Percentiles rank a stretch among this genome's conserved stretches.
These are phyloP conservation scores for Agonopterix heracliana DNA, from an alignment of 2,888 invertebrate genomes.

Conservation along the genomic window DNA sequence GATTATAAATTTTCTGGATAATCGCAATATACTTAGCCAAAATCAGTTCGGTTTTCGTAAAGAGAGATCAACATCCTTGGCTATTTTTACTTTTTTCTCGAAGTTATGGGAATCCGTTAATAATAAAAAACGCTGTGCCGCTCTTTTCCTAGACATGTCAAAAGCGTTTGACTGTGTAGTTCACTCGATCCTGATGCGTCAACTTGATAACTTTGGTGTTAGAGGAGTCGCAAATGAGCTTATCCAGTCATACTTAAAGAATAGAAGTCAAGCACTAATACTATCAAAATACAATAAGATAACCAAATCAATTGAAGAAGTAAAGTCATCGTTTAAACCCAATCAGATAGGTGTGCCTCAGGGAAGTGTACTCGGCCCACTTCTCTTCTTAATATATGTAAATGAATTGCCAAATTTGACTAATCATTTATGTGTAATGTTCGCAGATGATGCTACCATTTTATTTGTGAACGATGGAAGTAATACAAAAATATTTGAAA, in stretches of 20 bases:
- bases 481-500: not conserved
- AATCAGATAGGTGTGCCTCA: not conserved
- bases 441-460: not conserved
- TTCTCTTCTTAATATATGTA: constrained; percentile 1
- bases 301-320: not conserved
- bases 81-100: not conserved
- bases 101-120: not conserved
- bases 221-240: not conserved
- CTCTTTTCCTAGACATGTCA: not conserved
- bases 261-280: not conserved
- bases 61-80: constrained; percentile 2
- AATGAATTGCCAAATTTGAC: not conserved
- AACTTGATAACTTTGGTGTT: not conserved
- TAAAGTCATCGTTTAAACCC: not conserved
- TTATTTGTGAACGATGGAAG: not conserved
- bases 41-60: constrained; percentile 6
- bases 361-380: constrained; percentile 1
- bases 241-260: not conserved
- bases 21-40: constrained; percentile 6
- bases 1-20: too few species aligned
- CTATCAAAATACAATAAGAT: not conserved
- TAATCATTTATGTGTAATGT: not conserved
- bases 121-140: not conserved
- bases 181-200: not conserved
- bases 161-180: constrained; percentile 1